Percentiles rank a stretch among this genome's conserved stretches.
These are phyloP conservation scores for Torymus tubicola DNA, from an alignment of 2,888 invertebrate species.

Conservation along the genomic window DNA sequence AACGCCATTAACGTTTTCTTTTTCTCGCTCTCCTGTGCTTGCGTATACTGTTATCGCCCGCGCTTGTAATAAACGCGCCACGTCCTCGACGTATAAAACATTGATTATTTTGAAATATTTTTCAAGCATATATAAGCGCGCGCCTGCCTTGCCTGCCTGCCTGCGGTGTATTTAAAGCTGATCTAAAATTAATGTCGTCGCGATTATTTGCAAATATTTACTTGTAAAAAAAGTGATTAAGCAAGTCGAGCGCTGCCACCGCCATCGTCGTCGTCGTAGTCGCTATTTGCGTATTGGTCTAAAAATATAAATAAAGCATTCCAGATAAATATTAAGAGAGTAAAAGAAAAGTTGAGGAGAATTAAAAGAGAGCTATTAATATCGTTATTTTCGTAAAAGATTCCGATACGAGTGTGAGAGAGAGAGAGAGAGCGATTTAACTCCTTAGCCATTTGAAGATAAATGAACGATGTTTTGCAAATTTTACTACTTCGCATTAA, in stretches of 20 bases:
- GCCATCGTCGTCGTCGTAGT: not conserved
- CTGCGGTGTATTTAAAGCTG: not conserved
- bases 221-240: not conserved
- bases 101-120: too few species aligned
- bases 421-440: not conserved
- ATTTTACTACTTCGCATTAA: slow-evolving; percentile 4
- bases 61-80: too few species aligned
- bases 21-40: too few species aligned
- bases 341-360: slow-evolving; percentile 4
- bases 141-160: too few species aligned
- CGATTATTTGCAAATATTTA: not conserved
- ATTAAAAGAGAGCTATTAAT: slow-evolving; percentile 36
- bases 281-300: slow-evolving; percentile 7
- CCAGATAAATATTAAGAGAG: slow-evolving; percentile 2
- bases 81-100: too few species aligned
- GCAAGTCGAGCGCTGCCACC: too few species aligned
- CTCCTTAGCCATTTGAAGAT: slow-evolving; percentile 7
- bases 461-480: not conserved
- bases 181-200: not conserved
- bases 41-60: too few species aligned
- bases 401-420: not conserved
- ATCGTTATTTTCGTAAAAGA: slow-evolving; percentile 35
- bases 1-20: too few species aligned
- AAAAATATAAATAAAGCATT: slow-evolving; percentile 33
- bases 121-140: too few species aligned